Conservation (phyloP, 2,888 invertebrate genomes). For the Bombyx huttoni region DNA sequence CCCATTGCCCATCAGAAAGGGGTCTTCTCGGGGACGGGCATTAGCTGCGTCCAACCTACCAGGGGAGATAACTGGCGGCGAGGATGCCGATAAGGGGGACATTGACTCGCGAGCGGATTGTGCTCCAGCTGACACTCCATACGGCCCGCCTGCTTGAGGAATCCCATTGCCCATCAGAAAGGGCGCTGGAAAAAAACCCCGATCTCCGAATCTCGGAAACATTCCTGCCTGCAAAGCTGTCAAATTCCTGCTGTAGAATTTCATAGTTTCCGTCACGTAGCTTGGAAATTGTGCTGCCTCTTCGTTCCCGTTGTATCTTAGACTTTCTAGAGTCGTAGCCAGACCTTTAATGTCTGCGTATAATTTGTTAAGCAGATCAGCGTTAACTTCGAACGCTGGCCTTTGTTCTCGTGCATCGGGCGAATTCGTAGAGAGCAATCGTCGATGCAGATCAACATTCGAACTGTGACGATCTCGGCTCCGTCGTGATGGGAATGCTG, state of each 20-base stretch:
- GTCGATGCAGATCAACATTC: conserved; percentile 69
- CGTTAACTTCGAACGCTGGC: conserved; percentile 78
- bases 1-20: conserved; percentile 56
- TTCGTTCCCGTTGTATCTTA: conserved; percentile 67
- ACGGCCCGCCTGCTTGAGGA: conserved; percentile 45
- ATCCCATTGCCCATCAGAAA: conserved; percentile 56
- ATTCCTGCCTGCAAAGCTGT: conserved; percentile 54
- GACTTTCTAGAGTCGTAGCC: conserved; percentile 74
- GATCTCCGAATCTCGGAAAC: conserved; percentile 53
- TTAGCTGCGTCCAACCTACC: conserved; percentile 59
- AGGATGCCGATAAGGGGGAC: conserved; percentile 61
- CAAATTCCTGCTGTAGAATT: conserved; percentile 61
- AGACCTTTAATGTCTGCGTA: conserved; percentile 82
- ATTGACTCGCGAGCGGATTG: conserved; percentile 57
- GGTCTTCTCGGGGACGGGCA: conserved; percentile 54
- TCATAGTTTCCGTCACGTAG: conserved; percentile 65
- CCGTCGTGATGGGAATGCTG: conserved; percentile 89
- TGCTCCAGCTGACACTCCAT: conserved; percentile 51
- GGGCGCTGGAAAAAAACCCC: conserved; percentile 55
- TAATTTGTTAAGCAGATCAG: conserved; percentile 85
- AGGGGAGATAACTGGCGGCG: conserved; percentile 61
- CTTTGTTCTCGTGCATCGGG: conserved; percentile 66
- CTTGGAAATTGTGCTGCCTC: conserved; percentile 54
- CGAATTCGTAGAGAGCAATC: conserved; percentile 54
- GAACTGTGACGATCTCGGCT: conserved; percentile 75